A percentile compares a stretch with the other conserved stretches of the same genome.
Evolutionary conservation across 2,888 invertebrate species (phyloP).

Genomic region (Acanthopleura granulata): DNA sequence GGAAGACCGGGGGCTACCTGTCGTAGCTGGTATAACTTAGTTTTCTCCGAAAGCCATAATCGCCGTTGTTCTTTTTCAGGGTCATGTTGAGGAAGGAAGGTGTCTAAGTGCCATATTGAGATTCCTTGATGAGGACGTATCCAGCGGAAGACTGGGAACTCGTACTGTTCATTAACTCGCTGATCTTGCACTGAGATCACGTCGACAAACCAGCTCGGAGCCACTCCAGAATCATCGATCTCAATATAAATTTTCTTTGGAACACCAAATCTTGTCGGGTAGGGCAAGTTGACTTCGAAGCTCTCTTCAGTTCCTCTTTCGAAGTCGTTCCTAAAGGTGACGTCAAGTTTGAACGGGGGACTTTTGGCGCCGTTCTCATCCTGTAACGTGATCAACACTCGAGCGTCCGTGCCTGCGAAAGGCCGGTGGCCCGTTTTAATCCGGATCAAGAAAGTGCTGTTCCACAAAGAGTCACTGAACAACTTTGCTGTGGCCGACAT

Average conservation of each 20-base stretch:
- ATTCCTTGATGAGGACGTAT: slow-evolving; percentile 54
- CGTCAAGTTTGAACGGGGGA: slow-evolving; percentile 51
- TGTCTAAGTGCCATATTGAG: slow-evolving; percentile 57
- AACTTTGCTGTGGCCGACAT: no score
- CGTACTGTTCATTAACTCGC: slow-evolving; percentile 30
- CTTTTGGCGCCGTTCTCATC: slow-evolving; percentile 58
- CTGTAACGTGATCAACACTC: slow-evolving; percentile 58
- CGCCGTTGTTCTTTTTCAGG: slow-evolving; percentile 51
- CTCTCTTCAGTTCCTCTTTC: slow-evolving; percentile 10
- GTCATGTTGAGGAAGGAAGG: slow-evolving; percentile 62
- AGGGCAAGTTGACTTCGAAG: slow-evolving; percentile 31
- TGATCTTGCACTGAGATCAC: slow-evolving; percentile 37
- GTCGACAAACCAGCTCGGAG: slow-evolving; percentile 62
- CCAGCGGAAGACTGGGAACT: slow-evolving; percentile 66
- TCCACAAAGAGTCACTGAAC: no score
- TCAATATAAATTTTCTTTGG: slow-evolving; percentile 50
- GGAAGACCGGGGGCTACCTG: slow-evolving; percentile 49
- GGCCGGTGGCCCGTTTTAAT: slow-evolving; percentile 62
- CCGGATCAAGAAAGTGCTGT: no score
- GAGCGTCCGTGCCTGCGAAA: slow-evolving; percentile 63
- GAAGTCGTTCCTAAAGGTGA: slow-evolving; percentile 43
- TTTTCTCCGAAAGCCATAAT: slow-evolving; percentile 57
- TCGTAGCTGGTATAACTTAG: slow-evolving; percentile 47
- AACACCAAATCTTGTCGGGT: slow-evolving; percentile 23
- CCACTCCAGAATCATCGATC: slow-evolving; percentile 59